Evolutionary conservation across 2,888 invertebrate species (phyloP), one percentile per base, ranked within the genome.

Genomic region (Xylophagus ater): DNA sequence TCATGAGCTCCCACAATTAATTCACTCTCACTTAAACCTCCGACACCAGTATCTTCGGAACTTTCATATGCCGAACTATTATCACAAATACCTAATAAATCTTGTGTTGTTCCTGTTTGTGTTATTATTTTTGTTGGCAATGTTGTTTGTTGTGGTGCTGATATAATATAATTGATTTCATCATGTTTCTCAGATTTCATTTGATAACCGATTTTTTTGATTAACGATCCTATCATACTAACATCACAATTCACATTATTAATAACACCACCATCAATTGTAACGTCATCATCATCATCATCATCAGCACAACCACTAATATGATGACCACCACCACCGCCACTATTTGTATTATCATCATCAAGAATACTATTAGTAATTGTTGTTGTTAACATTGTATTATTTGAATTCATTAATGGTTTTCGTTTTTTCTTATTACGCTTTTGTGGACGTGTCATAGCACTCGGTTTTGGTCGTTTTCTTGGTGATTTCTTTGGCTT

Each of bases 401-500:
- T 37, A 8, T 23, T 23, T 23, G 23, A 23, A 8, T 12, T 8
- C 26, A 9, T 43, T 41, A 49, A 53, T 37, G 46, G 42, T 40
- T 61, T 58, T 47, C 61, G 57, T 44, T 59, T 60, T 60, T 73
- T 74, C 50, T 72, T 73, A 47, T 62, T 69, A 49, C 69, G 72
- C 58, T 71, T 73, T 54, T 67, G 72, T 45, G 67, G 73, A 54
- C 68, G 69, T 52, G 60, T 68, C 60, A 69, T 68, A 19, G 69
- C 68, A 12, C 70, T 68, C 19, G 70, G 68, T 55, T 71, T 71
- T 21, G 73, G 66, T 44, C 78, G 76, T 55, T 74, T 74, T 34
- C 74, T 67, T 9, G 74, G 66, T 53, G 72, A 68, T 71, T 84
- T 76, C 62, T 75, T 80, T 58, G 84, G 84, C 62, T 81, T 81